Percentiles rank a stretch among this genome's conserved stretches.
phyloP scores from a whole-genome alignment of 1,140 invertebrate genomes.

The Saccostrea cuccullata region DNA sequence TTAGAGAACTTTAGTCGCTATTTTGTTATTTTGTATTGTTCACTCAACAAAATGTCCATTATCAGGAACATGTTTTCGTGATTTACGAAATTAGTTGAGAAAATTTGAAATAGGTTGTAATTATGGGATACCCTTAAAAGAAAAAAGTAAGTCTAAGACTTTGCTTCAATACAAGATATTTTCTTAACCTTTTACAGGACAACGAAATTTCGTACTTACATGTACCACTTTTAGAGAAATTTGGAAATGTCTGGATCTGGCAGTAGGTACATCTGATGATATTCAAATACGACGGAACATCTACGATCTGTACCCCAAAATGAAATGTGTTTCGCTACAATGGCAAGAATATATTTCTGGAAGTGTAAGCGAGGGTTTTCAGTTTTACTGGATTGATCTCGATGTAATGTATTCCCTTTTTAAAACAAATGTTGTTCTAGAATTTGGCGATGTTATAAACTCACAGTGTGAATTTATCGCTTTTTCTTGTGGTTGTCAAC shows the following conservation, averaged over 20 bases:
- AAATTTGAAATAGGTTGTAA: too few relatives aligned
- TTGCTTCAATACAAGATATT: too few relatives aligned
- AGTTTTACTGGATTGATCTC: neutral
- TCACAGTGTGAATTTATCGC: neutral
- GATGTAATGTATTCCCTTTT: neutral
- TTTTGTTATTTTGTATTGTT: too few relatives aligned
- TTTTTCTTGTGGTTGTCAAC: neutral
- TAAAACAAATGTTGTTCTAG: neutral
- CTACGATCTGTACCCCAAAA: neutral
- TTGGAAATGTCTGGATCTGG: neutral
- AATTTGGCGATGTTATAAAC: neutral
- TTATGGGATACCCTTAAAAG: too few relatives aligned
- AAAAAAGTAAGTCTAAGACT: too few relatives aligned
- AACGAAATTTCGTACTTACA: too few relatives aligned
- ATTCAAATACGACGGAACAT: too few relatives aligned
- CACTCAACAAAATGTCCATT: too few relatives aligned
- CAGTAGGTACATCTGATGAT: neutral
- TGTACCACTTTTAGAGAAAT: neutral
- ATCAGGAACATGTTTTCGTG: too few relatives aligned
- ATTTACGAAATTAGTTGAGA: too few relatives aligned
- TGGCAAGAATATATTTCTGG: neutral
- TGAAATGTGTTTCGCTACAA: neutral
- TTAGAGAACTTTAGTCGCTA: too few relatives aligned
- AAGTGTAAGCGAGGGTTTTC: neutral
- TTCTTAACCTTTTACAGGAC: too few relatives aligned